Conservation (phyloP, 1,140 invertebrate species). For the Plodia interpunctella region DNA sequence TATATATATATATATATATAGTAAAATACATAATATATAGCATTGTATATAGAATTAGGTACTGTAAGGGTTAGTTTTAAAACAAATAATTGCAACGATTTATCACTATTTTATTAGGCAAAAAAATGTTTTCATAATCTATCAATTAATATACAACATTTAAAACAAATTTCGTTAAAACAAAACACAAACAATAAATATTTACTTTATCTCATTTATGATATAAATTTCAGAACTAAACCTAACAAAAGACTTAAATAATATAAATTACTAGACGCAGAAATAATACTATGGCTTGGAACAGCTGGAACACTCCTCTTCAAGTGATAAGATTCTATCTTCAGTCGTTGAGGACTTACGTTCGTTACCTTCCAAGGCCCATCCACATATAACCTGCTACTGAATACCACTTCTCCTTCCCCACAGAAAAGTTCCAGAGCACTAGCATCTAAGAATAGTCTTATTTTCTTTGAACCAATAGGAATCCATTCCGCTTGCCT, state of each 20-base stretch:
- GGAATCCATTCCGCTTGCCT: slow-evolving; percentile 60
- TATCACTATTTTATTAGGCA: no score
- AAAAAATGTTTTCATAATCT: no score
- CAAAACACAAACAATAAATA: no score
- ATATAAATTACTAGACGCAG: not conserved
- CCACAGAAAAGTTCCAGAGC: slow-evolving; percentile 67
- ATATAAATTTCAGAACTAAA: not conserved
- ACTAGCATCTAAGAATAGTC: slow-evolving; percentile 60
- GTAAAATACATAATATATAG: no score
- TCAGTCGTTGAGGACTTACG: slow-evolving; percentile 38
- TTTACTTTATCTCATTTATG: no score
- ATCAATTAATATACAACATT: no score
- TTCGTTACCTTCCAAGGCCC: slow-evolving; percentile 54
- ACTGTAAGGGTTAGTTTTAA: no score
- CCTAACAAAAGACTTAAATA: not conserved
- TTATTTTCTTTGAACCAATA: slow-evolving; percentile 34
- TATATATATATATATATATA: no score
- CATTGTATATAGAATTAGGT: no score
- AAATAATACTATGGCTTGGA: not conserved
- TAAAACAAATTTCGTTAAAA: no score
- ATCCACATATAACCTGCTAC: slow-evolving; percentile 50
- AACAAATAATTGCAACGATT: no score
- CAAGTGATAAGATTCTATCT: slow-evolving; percentile 42
- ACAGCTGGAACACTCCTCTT: slow-evolving; percentile 40
- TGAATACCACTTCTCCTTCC: slow-evolving; percentile 67